Percentiles rank a stretch among this genome's conserved stretches.
Conservation (phyloP, 2,888 invertebrate species). For the Prosopocoilus inquinatus region DNA sequence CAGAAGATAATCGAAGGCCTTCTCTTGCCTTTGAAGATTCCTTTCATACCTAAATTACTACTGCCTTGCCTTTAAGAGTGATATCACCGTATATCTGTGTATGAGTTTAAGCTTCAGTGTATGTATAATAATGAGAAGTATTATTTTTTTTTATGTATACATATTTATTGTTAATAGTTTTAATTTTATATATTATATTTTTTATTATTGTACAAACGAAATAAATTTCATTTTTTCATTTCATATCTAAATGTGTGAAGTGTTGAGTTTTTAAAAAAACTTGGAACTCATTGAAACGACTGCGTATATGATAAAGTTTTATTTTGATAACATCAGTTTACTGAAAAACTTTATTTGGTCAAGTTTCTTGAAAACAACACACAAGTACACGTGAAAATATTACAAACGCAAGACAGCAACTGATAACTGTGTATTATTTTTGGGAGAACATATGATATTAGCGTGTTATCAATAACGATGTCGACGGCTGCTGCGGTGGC, state of each 20-base stretch:
- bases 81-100: background rate
- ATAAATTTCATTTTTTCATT: no score
- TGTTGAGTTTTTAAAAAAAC: no score
- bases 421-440: conserved; percentile 5
- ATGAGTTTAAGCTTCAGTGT: conserved; percentile 3
- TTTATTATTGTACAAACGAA: conserved; percentile 19
- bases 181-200: conserved; percentile 15
- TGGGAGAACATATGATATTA: conserved; percentile 2
- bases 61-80: conserved; percentile 10
- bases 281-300: no score
- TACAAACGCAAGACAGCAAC: conserved; percentile 8
- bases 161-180: conserved; percentile 18
- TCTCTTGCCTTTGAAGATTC: conserved; percentile 5
- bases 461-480: conserved; percentile 36
- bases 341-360: conserved; percentile 16
- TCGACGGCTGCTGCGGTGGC: conserved; percentile 38
- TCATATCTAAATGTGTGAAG: no score
- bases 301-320: no score
- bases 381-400: conserved; percentile 9
- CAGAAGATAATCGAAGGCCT: conserved; percentile 38
- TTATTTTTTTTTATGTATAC: conserved; percentile 16
- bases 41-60: conserved; percentile 4
- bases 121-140: conserved; percentile 10
- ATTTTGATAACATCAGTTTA: no score
- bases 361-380: conserved; percentile 17